phyloP scores from a whole-genome alignment of 1,140 invertebrate genomes.

The Trachymyrmex septentrionalis region DNA sequence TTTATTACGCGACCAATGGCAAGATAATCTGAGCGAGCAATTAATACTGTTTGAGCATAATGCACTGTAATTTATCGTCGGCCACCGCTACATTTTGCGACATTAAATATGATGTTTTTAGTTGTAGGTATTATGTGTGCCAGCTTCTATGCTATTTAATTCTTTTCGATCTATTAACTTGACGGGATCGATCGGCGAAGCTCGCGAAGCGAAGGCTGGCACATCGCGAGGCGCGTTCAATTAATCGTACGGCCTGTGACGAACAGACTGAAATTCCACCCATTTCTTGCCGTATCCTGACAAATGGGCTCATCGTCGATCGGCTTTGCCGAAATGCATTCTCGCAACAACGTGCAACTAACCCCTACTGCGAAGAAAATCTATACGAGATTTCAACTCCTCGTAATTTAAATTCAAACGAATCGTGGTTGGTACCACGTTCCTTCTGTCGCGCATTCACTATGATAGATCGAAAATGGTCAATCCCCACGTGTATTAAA shows the following conservation, averaged over 20 bases:
- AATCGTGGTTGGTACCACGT: background rate
- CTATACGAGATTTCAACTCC: conserved; percentile 24
- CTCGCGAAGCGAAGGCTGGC: conserved; percentile 35
- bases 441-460: conserved; percentile 46
- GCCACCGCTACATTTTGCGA: conserved; percentile 24
- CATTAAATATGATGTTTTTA: conserved; percentile 53
- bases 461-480: conserved; percentile 3
- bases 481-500: background rate
- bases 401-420: conserved; percentile 49
- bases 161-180: conserved; percentile 34
- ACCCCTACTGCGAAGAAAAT: conserved; percentile 58
- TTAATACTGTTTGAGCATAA: conserved; percentile 31
- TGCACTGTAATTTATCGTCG: conserved; percentile 32
- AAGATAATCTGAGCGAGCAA: conserved; percentile 19
- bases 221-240: conserved; percentile 76
- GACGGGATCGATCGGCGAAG: conserved; percentile 64
- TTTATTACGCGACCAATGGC: background rate
- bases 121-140: background rate
- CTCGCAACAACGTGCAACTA: conserved; percentile 68
- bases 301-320: conserved; percentile 77
- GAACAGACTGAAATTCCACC: conserved; percentile 79
- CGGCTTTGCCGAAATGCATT: conserved; percentile 69
- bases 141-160: conserved; percentile 49
- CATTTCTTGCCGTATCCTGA: conserved; percentile 78
- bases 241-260: conserved; percentile 79